Evolutionary conservation across 2,888 invertebrate species (phyloP), one percentile per base, ranked within the genome.

Genomic region (Matsumyia berberina): DNA sequence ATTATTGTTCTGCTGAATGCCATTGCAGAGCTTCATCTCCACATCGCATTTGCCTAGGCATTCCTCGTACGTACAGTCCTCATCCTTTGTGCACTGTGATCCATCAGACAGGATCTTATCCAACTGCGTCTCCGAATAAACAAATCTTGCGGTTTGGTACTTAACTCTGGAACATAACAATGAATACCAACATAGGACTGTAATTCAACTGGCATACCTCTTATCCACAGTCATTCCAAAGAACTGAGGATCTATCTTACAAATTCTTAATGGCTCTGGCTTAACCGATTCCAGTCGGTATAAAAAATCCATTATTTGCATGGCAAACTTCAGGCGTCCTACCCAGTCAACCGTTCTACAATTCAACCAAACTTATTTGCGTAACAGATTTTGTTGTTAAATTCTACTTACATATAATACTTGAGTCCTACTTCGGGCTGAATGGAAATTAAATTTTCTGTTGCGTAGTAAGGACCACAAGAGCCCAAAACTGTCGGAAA

Each of bases 401-500:
- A 5, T 31, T 15, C 51, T 0, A 86, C 89, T 88, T 87, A 91
- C 91, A 91, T 87, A 80, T 89, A 91, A 69, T 90, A 90, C 70
- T 89, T 88, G 5, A 91, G 86, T 29, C 89, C 88, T 35, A 90
- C 89, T 76, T 89, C 89, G 0, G 90, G 87, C 77, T 90, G 88
- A n/a, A 90, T 88, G 17, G 89, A 87, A 53, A 89, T 88, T 15
- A 91, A 82, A 42, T 89, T 88, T 77, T 91, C 91, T 0, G 91
- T 90, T 66, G 90, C 91, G 86, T 91, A 91, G 81, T 90, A 91
- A 6, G 91, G 91, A 2, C 91, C 91, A 51, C 91, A 91, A 4
- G 91, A 90, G 2, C 91, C 91, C 9, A 91, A 58, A 2, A 91
- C 90, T 0, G 89, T 89, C 9, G 91, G 91, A 77, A 91, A 91